Base-by-base conservation (phyloP, 2,888 invertebrate genomes). In the Hydriomena furcata region DNA sequence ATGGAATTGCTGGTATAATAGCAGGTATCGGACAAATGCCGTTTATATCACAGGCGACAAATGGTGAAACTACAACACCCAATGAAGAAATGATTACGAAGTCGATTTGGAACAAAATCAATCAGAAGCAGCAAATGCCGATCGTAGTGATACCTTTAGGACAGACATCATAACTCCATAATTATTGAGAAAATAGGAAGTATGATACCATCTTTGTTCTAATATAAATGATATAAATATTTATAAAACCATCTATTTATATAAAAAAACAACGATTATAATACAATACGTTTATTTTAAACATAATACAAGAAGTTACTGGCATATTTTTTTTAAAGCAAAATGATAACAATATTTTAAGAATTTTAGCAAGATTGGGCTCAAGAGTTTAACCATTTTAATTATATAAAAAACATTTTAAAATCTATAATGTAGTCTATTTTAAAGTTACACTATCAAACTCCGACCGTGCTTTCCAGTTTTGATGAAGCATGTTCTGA, bases 341-440 rank as follows among this genome's bases (percentile, higher is more conserved):
- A 35, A 17, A 31, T 32, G 41, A 30, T 49, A 47, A 52, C 45
- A 49, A 6, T 36, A n/a, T 36, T 34, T 31, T 23, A 11, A 43
- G 43, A 47, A 53, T 43, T 38, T 25, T 38, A 56, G 42, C 63
- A 66, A 70, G 79, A 68, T 67, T 70, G 73, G 76, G 82, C 72
- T 84, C 81, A 84, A 84, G 86, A 84, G 77, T 79, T 73, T 83
- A 85, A 86, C 82, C 52, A 57, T 41, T 51, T 37, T 6, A 6
- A 32, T 30, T 30, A 42, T 8, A 23, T 34, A 28, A 27, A 32
- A 10, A 25, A 28, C 1, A 32, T 24, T 13, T 13, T 10, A 23
- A 41, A 8, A 8, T 27, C n/a, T 21, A 12, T 2, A 13, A 4
- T 6, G 7, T n/a, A 21, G 11, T 5, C 8, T 37, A 31, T 20